Conservation (phyloP, 2,797 vertebrate genomes). For the Hypotaenidia philippensis region DNA sequence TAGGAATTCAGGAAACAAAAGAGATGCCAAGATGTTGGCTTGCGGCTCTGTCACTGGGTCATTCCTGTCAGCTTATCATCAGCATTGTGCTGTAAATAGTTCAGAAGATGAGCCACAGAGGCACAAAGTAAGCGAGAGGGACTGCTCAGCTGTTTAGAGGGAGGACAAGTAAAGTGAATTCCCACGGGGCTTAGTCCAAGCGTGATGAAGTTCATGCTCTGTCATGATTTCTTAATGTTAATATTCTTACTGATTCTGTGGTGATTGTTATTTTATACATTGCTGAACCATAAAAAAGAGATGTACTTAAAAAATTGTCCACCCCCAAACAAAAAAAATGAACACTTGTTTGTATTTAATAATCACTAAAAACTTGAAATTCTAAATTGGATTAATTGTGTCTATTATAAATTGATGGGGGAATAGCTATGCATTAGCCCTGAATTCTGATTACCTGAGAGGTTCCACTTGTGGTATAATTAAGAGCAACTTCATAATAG, state of each 20-base stretch:
- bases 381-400: conserved; percentile 77
- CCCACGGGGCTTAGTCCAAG: not conserved
- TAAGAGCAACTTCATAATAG: conserved; percentile 71
- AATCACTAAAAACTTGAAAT: conserved; percentile 67
- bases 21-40: not conserved
- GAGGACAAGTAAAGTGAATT: not conserved
- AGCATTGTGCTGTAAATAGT: not conserved
- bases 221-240: not conserved
- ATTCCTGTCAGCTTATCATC: not conserved
- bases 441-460: conserved; percentile 79
- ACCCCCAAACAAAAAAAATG: conserved; percentile 24
- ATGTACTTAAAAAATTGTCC: not conserved
- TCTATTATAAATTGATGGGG: conserved; percentile 75
- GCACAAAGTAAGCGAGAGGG: not conserved
- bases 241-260: not conserved
- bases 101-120: not conserved
- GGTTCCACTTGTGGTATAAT: conserved; percentile 76
- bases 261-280: not conserved
- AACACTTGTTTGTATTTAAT: conserved; percentile 68
- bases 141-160: not conserved
- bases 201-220: not conserved
- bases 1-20: conserved; percentile 22
- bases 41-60: not conserved
- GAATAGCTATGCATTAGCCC: conserved; percentile 73
- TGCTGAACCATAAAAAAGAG: conserved; percentile 15